phyloP scores from a whole-genome alignment of 2,888 invertebrate species.

The Platycheirus rosarum region DNA sequence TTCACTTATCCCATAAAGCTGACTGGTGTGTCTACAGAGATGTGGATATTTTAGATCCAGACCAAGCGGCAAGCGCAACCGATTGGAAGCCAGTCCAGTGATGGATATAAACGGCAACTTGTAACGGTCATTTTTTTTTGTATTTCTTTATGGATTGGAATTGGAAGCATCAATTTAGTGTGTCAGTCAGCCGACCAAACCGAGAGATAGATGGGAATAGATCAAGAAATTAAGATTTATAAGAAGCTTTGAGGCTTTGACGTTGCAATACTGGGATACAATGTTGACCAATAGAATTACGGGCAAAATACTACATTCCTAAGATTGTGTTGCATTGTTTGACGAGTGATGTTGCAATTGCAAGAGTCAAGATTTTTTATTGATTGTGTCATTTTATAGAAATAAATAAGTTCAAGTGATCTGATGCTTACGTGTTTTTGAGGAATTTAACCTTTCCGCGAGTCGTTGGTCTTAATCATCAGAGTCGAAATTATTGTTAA shows the following conservation, averaged over 20 bases:
- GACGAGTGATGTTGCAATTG: neutral
- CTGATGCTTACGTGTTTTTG: neutral
- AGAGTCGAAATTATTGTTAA: too few species aligned
- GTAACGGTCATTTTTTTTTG: constrained; percentile 35
- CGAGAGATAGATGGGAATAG: neutral
- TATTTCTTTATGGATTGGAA: constrained; percentile 12
- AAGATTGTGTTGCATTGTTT: constrained; percentile 3
- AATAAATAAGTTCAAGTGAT: neutral
- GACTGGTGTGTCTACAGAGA: neutral
- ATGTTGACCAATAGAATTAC: constrained; percentile 7
- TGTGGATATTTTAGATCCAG: neutral
- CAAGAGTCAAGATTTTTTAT: neutral
- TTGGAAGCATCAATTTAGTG: constrained; percentile 12
- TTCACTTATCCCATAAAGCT: constrained; percentile 35
- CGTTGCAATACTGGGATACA: neutral
- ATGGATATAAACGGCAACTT: constrained; percentile 50
- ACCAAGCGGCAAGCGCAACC: constrained; percentile 1
- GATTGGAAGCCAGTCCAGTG: constrained; percentile 14
- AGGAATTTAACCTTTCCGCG: neutral
- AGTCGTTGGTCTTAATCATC: too few species aligned
- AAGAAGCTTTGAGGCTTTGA: constrained; percentile 2
- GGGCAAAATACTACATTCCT: constrained; percentile 8
- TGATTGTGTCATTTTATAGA: neutral
- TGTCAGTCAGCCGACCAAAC: constrained; percentile 26
- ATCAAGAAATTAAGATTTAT: neutral